These are phyloP conservation scores for Agrotis segetum DNA, from an alignment of 2,888 invertebrate genomes.

Conservation along the genomic window DNA sequence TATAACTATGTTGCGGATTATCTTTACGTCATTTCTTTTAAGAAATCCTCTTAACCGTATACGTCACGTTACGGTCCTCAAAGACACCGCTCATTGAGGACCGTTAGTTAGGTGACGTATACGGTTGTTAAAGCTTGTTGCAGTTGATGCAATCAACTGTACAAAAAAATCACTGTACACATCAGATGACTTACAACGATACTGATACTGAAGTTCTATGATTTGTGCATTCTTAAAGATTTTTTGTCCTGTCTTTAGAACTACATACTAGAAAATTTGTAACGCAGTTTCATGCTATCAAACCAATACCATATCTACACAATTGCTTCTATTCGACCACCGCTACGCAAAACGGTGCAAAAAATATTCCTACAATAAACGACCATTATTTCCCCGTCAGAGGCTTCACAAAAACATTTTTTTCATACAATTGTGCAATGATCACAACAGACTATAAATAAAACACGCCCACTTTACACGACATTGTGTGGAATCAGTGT, in stretches of 20 bases:
- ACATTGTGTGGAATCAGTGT: conserved; percentile 54
- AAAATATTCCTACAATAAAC: conserved; percentile 69
- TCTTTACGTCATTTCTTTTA: neutral
- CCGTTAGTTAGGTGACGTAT: conserved; percentile 17
- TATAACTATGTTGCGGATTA: conserved; percentile 29
- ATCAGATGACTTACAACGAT: too few relatives aligned
- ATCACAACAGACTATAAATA: conserved; percentile 87
- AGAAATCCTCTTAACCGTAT: neutral
- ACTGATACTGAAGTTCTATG: too few relatives aligned
- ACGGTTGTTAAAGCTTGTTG: neutral
- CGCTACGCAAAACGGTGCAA: conserved; percentile 51
- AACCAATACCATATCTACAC: conserved; percentile 18
- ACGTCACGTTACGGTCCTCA: too few relatives aligned
- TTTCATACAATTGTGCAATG: conserved; percentile 78
- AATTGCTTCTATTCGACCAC: conserved; percentile 55
- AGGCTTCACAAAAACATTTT: conserved; percentile 69
- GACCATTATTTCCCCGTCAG: conserved; percentile 73
- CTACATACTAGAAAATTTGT: neutral
- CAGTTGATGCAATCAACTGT: neutral
- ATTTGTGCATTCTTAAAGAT: neutral
- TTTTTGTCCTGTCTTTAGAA: neutral
- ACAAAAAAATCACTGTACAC: too few relatives aligned
- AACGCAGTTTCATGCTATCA: neutral
- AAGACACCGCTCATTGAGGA: too few relatives aligned
- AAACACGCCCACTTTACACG: conserved; percentile 81